Evolutionary conservation across 1,140 invertebrate genomes (phyloP), one percentile per base, ranked within the genome.

Genomic region (Delia radicum): DNA sequence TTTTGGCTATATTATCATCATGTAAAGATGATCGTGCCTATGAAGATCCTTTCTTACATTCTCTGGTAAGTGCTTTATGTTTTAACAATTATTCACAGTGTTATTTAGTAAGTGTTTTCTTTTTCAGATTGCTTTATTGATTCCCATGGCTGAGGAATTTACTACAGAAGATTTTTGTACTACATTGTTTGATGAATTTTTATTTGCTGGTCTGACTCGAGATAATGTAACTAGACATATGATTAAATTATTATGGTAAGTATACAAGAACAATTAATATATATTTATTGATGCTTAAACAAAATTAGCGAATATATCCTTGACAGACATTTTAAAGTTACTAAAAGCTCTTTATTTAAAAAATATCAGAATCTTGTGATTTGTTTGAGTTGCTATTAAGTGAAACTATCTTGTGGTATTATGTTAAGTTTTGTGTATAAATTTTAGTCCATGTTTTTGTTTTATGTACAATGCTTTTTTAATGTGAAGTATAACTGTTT

Each of bases 201-300:
- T 98, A 79, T 95, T 96, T 86, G 94, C 95, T 62, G 94, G 94
- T 0, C 89, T 98, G 37, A 91, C 91, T 6, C 90, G 93, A 76
- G 96, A 98, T 83, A 98, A 97, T 89, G 96, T 98, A 0, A 94
- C 94, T n/a, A 89, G 95, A 48, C 97, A 99, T 88, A 89, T 98
- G 79, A 87, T 98, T 33, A 96, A 98, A 86, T 88, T 99, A 55
- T 86, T 99, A 6, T 98, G 94, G 94, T 96, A 96, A 81, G 92
- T n/a, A n/a, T n/a, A n/a, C n/a, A n/a, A n/a, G n/a, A n/a, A n/a
- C n/a, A n/a, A n/a, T n/a, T n/a, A n/a, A n/a, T n/a, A n/a, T n/a
- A n/a, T n/a, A n/a, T n/a, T n/a, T n/a, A n/a, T n/a, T n/a, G n/a
- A n/a, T n/a, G n/a, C n/a, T n/a, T n/a, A n/a, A n/a, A n/a, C n/a